Base-by-base conservation (phyloP, 2,888 invertebrate species). In the Nezara viridula region DNA sequence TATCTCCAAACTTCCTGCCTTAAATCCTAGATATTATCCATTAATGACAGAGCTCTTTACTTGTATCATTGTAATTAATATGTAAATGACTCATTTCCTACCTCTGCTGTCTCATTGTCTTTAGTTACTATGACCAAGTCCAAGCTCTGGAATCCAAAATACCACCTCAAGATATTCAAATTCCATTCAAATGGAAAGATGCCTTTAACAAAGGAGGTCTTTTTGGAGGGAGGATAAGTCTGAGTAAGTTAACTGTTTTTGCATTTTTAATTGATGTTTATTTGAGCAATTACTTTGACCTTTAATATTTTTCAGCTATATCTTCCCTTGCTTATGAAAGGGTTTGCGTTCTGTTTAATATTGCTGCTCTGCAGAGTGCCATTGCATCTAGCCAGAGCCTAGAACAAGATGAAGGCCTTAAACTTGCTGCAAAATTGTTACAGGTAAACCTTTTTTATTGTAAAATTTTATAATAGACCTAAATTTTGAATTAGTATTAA, bases 161-260 rank as follows among this genome's bases (percentile, higher is more conserved):
- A 91, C 98, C 99, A 2, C 95, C 98, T 2, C 96, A 98, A 91
- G 99, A 99, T 93, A 96, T 99, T 89, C 97, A 97, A 93, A 97
- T 99, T 91, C 97, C 98, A 7, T 99, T 99, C 93, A 99, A 99
- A 93, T 99, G 99, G 99, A 98, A 98, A 93, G 99, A 99, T 95
- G 99, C 99, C 0, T 99, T 99, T 92, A 98, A 99, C 93, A 97
- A 97, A 92, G 98, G 98, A 88, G 96, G 98, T 16, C 95, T 99
- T 91, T 98, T 99, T 93, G 97, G 97, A 90, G 97, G 97, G 90
- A 95, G 97, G 93, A 96, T 97, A 92, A 98, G 98, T 92, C 94
- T 98, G 91, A 98, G 98, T 98, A 95, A 94, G 96, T 94, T 21
- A 73, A 14, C 19, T 21, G 4, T 9, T 73, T n/a, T 90, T 81